Evolutionary conservation across 2,888 invertebrate genomes (phyloP), one percentile per base, ranked within the genome.

Genomic region (Dichetophora obliterata): DNA sequence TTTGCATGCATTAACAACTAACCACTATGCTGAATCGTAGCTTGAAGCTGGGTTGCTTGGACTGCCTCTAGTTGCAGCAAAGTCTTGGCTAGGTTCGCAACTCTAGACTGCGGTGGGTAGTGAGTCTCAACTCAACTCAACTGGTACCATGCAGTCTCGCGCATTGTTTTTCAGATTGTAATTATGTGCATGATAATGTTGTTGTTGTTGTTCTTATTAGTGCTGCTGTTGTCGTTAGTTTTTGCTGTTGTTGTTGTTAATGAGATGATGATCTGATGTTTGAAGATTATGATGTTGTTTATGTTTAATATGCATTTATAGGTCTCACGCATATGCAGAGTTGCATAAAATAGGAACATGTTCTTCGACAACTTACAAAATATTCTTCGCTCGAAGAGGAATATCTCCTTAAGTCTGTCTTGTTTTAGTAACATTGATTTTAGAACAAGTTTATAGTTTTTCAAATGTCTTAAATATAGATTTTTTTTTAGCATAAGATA

Each of bases 71-170:
- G 54, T 31, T 27, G 34, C 1, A 4, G 57, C 5, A 34, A 16
- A 19, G 34, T n/a, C 48, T 71, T 57, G 37, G 31, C 19, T 57
- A 11, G 19, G 52, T 14, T 71, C 5, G 57, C 27, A 52, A 31
- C 19, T 8, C 61, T 19, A 54, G 31, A 27, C 70, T 54, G 70
- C 70, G 70, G 54, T 70, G 70, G 70, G 70, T 70, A 70, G 9
- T 5, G n/a, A 48, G 24, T n/a, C n/a, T n/a, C n/a, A n/a, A n/a
- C n/a, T n/a, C 65, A n/a, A 31, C 54, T 31, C 52, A 34, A 61
- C 73, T 74, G 74, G 74, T 74, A 74, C 74, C 74, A 74, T 65
- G 74, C 74, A 61, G 74, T 74, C 74, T 74, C 74, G 74, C 63
- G n/a, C 37, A 48, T 14, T 48, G 48, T 24, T 48, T 68, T 68